Evolutionary conservation across 2,888 invertebrate species (phyloP), one percentile per base, ranked within the genome.

Genomic region (Opisthograptis luteolata): DNA sequence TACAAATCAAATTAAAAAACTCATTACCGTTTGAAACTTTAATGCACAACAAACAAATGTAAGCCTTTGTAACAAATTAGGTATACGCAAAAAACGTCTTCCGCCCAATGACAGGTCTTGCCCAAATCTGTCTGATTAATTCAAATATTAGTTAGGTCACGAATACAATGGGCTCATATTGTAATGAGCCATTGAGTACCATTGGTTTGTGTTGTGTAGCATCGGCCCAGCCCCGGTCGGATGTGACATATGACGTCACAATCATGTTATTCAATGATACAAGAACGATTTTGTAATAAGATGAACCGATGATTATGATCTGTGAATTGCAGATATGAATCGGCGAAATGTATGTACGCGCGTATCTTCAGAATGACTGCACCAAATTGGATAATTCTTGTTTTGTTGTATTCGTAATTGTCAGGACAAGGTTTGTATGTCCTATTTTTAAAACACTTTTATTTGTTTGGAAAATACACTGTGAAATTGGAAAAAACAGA

Each of bases 81-180:
- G 42, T 42, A 27, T 19, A 36, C 17, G 28, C 35, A 37, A 49
- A 32, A 42, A 24, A 42, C 9, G 30, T 30, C 48, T 49, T 49
- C 48, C 48, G 35, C 15, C 10, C 19, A n/a, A 27, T 27, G 46
- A 20, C 39, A 32, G 35, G 40, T 24, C 45, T 22, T 20, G 24
- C 47, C 47, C 47, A 36, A 36, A 41, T 10, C 22, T 13, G 28
- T 27, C 15, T 27, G 30, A 40, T 20, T 14, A 17, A 41, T 36
- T 41, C 47, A 41, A 35, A 34, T 22, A 14, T 14, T 14, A 13
- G 46, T 39, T 25, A 13, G n/a, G 31, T 28, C 40, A 36, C 13
- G 12, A 46, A 24, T 6, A 48, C 47, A 41, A 41, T 48, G 8
- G 30, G 10, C 3, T 19, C 34, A 10, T 27, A 32, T 15, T 40